Evolutionary conservation across 1,140 invertebrate species (phyloP).

Genomic region (Orchestia grillus): DNA sequence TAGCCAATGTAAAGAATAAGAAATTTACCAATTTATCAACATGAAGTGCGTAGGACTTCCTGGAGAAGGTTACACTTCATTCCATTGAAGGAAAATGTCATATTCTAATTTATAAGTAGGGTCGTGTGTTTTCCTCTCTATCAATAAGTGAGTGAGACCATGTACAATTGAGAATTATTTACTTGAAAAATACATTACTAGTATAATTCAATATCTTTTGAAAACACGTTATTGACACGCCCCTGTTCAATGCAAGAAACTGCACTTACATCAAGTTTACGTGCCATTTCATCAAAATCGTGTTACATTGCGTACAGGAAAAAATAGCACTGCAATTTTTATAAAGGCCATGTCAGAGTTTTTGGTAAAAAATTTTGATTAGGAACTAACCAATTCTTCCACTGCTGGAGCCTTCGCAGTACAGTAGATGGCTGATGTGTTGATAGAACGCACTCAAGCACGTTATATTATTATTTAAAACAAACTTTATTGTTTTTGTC

Average conservation of each 20-base stretch:
- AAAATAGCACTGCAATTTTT: not conserved
- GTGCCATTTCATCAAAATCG: not conserved
- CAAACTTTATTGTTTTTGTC: not conserved
- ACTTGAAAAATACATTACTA: not conserved
- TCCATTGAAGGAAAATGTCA: not conserved
- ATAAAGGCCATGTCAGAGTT: not conserved
- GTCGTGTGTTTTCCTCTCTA: not conserved
- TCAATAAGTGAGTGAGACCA: too few species aligned
- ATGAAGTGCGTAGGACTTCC: too few species aligned
- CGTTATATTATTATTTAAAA: not conserved
- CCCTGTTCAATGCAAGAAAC: not conserved
- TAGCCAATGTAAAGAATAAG: too few species aligned
- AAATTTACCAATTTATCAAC: too few species aligned
- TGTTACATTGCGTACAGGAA: not conserved
- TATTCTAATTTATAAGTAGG: not conserved
- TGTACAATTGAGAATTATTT: not conserved
- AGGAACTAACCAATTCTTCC: not conserved
- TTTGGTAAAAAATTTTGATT: not conserved
- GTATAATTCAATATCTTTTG: not conserved
- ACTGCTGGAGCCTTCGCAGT: not conserved
- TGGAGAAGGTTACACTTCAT: too few species aligned
- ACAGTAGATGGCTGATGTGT: not conserved
- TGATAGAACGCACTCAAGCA: not conserved
- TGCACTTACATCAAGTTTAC: not conserved
- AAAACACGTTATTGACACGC: not conserved